Evolutionary conservation across 2,113 vertebrate species (phyloP), one percentile per base, ranked within the genome.

Genomic region (Atrichornis clamosus): DNA sequence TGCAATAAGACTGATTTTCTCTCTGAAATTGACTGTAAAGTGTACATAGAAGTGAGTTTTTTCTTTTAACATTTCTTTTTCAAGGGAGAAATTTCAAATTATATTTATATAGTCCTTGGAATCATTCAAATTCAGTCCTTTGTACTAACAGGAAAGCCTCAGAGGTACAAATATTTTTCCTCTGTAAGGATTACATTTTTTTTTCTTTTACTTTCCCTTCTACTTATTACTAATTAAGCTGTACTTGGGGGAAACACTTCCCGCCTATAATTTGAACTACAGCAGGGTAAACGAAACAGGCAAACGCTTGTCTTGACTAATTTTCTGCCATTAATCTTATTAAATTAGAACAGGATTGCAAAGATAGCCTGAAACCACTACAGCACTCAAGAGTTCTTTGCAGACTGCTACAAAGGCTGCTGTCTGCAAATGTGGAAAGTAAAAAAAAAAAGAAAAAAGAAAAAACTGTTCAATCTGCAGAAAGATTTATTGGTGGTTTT

Each of bases 271-370:
- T 95, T 93, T 94, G 93, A 95, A 89, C 95, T 96, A 87, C 84
- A 95, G 79, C 78, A 96, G 74, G 89, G 81, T 96, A 96, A 97
- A 94, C 14, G 82, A 96, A 96, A 95, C 94, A 97, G 96, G 96
- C 91, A 91, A 97, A 97, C 1, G 62, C 95, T 96, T 98, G 95
- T 96, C 95, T 95, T 96, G 93, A 96, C 96, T 97, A 96, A 97
- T 97, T 98, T 98, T 98, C 96, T 98, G 96, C 97, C 97, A 96
- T 97, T 97, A 94, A 97, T 98, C 97, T 96, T 96, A 97, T 96
- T 97, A 95, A 93, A 93, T 97, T 95, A 97, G 96, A 96, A 94
- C 92, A 96, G 89, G 82, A 89, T 92, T 96, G 63, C 95, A 87
- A 97, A 95, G 93, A 92, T 95, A 96, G 93, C 97, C 95, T 87